Conservation (phyloP, 1,140 invertebrate species). For the honey bee (Apis mellifera) region Amel_HAv3.1 CM009939.2:7579001-7579500, state of each 20-base stretch:
- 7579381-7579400: background rate
- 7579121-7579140: background rate
- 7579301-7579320: too few species aligned
- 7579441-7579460: too few species aligned
- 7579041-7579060: conserved; percentile 42
- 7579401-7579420: background rate
- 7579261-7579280: too few species aligned
- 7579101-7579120: background rate
- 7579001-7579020: conserved; percentile 1
- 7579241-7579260: too few species aligned
- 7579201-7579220: background rate
- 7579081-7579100: conserved; percentile 9
- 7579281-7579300: too few species aligned
- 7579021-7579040: conserved; percentile 15
- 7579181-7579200: rapidly evolving
- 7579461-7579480: too few species aligned
- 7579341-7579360: too few species aligned
- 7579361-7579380: too few species aligned
- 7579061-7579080: conserved; percentile 25
- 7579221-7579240: too few species aligned
- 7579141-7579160: background rate
- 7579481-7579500: too few species aligned
- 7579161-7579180: background rate
- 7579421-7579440: too few species aligned
- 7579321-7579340: too few species aligned